These are phyloP conservation scores for Tuberolachnus salignus DNA, from an alignment of 2,888 invertebrate species.

Conservation along the genomic window DNA sequence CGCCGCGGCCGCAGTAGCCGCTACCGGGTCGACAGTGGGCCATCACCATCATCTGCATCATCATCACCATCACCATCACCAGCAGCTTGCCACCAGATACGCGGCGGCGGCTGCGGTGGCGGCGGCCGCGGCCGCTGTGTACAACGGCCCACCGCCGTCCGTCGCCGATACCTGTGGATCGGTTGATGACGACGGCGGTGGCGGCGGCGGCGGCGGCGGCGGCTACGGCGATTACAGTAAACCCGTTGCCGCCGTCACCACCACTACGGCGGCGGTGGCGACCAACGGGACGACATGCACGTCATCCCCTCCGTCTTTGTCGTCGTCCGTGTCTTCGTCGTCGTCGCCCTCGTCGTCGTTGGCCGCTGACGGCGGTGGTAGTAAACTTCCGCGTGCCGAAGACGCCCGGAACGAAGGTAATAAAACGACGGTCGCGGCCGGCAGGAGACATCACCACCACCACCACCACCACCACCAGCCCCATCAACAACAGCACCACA, in stretches of 20 bases:
- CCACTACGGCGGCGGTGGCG: not conserved
- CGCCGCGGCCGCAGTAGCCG: not conserved
- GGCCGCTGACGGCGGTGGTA: not conserved
- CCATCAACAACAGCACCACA: not conserved
- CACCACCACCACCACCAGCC: not conserved
- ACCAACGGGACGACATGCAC: not conserved
- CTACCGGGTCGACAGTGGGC: not conserved
- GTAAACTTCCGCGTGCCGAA: not conserved
- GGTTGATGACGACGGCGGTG: not conserved
- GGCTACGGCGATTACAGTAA: not conserved
- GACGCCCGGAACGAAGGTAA: not conserved
- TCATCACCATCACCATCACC: constrained; percentile 37
- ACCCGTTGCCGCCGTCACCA: not conserved
- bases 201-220: not conserved
- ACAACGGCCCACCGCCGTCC: not conserved
- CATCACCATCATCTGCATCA: constrained; percentile 38
- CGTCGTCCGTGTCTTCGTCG: constrained; percentile 5
- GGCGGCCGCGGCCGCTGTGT: constrained; percentile 25
- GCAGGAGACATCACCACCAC: not conserved
- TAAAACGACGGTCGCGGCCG: not conserved
- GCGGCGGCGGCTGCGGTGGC: constrained; percentile 33
- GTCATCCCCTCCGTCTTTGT: not conserved
- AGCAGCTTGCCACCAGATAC: constrained; percentile 42
- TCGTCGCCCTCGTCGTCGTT: not conserved
- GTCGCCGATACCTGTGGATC: not conserved